Evolutionary conservation across 64 coral and sea anemone species (phyloP), one percentile per base, ranked within the genome.

Genomic region (Pocillopora damicornis): DNA sequence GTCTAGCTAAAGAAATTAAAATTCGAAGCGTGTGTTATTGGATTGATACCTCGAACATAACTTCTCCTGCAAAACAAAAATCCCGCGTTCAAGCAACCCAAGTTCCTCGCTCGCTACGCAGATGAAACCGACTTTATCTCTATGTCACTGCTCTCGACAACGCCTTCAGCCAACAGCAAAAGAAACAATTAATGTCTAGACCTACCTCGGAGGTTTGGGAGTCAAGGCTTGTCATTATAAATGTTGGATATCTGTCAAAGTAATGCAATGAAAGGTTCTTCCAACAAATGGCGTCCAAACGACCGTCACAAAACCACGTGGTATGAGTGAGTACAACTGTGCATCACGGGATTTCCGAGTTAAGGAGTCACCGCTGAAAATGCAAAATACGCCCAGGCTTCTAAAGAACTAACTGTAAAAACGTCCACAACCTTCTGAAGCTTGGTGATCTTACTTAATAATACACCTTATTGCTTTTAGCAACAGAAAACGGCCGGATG

Each of bases 161-260:
- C 30, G 35, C 7, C 80, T 22, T 83, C 2, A 67, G 13, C n/a
- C 35, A 83, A 83, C 26, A 67, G 11, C 63, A 35, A 66, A 66
- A 4, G 22, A 67, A 8, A 11, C 26, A 23, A 67, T 67, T 15
- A 42, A 45, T 37, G 62, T 67, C 80, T 45, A 42, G 36, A 38
- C 80, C 67, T 83, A 83, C 80, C 80, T 83, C 80, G 13, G 80
- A 16, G 35, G 35, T 83, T 68, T 83, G 60, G 20, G 15, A 67
- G 18, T 83, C 80, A 16, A 83, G 80, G 13, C 60, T 83, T 83
- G 80, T 83, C 80, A 83, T 83, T 22, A 83, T 83, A 42, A 37
- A 67, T n/a, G 80, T 63, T 67, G 6, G 15, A 38, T 67, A 68
- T 37, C 35, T 67, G 42, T 51, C 42, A 61, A 68, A 42, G 15